A percentile compares a stretch with the other conserved stretches of the same genome.
Evolutionary conservation across 2,113 vertebrate genomes (phyloP).

Genomic region (Hippocampus guttulatus): DNA sequence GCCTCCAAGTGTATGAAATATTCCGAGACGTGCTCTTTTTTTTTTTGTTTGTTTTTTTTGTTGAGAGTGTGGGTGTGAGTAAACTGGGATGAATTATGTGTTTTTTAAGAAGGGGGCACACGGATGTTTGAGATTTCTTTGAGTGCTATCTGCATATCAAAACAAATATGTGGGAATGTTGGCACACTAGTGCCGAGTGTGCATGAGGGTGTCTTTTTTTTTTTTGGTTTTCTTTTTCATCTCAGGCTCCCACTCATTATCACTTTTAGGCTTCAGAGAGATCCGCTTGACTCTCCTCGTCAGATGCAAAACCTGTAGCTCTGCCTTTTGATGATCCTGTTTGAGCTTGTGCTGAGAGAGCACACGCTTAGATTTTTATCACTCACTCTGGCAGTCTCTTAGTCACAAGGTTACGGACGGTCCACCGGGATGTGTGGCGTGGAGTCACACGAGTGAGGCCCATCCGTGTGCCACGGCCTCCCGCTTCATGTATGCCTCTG

Average conservation of each 20-base stretch:
- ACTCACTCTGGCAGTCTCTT: conserved; percentile 13
- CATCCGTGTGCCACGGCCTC: conserved; percentile 56
- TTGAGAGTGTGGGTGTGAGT: conserved; percentile 55
- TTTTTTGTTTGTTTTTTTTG: conserved; percentile 14
- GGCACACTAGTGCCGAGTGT: conserved; percentile 48
- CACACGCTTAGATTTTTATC: conserved; percentile 13
- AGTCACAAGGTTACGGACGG: conserved; percentile 26
- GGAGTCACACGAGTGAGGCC: conserved; percentile 57
- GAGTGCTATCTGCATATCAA: conserved; percentile 61
- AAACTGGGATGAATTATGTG: conserved; percentile 56
- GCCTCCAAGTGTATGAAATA: conserved; percentile 42
- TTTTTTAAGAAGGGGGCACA: conserved; percentile 51
- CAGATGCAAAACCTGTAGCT: conserved; percentile 23
- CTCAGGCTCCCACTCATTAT: conserved; percentile 61
- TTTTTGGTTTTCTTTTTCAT: conserved; percentile 38
- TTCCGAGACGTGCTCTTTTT: conserved; percentile 44
- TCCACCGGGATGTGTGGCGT: conserved; percentile 49
- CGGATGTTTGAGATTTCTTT: conserved; percentile 62
- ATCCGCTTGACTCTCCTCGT: conserved; percentile 33
- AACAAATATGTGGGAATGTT: conserved; percentile 64
- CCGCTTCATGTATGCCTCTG: conserved; percentile 57
- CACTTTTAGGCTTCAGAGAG: conserved; percentile 56
- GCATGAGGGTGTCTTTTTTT: conserved; percentile 53
- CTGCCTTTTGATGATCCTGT: conserved; percentile 21
- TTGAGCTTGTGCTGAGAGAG: conserved; percentile 15